phyloP scores from a whole-genome alignment of 2,797 vertebrate species.

The Clarias pachynema region DNA sequence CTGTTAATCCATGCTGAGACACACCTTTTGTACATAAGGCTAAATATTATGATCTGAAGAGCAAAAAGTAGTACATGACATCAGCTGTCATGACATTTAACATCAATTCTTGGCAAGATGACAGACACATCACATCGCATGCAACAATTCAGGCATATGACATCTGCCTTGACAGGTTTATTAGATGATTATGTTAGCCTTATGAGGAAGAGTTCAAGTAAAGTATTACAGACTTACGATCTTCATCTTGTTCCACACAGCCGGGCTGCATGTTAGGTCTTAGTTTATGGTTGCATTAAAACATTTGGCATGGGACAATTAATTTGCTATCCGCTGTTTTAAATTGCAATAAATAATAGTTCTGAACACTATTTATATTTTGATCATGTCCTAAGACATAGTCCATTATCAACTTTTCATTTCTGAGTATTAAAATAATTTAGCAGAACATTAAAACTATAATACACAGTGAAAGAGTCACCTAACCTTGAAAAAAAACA shows the following conservation, averaged over 20 bases:
- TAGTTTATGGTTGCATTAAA: conserved; percentile 23
- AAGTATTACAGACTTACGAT: neutral
- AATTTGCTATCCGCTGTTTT: neutral
- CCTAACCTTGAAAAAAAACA: neutral
- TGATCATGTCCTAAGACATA: neutral
- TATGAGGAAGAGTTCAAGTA: neutral
- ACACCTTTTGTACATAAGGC: neutral
- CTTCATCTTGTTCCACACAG: neutral
- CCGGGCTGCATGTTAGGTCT: neutral
- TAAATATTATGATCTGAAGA: neutral
- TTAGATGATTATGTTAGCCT: neutral
- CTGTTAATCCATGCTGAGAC: neutral
- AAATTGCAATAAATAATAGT: conserved; percentile 10
- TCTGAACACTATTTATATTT: conserved; percentile 24
- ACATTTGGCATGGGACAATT: neutral
- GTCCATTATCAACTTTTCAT: neutral
- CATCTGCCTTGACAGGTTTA: neutral
- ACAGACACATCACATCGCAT: neutral
- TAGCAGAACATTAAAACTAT: neutral
- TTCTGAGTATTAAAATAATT: neutral
- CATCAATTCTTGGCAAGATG: neutral
- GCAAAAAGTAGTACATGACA: neutral
- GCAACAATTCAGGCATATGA: neutral
- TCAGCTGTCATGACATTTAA: neutral
- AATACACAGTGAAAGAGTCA: neutral